phyloP scores from a whole-genome alignment of 2,888 invertebrate species.

The Acronicta alni region DNA sequence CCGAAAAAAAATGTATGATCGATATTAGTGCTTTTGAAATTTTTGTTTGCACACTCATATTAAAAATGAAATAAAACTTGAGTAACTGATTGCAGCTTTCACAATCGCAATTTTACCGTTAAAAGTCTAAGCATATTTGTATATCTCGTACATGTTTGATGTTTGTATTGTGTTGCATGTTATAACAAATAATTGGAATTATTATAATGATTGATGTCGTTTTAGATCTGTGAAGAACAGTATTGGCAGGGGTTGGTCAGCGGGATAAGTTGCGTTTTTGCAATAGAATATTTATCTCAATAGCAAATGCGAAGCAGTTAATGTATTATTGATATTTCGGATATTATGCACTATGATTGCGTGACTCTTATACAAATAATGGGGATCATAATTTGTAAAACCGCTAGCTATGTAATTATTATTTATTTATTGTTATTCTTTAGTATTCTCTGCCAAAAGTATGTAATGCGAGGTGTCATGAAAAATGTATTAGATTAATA shows the following conservation, averaged over 20 bases:
- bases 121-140: neutral
- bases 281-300: neutral
- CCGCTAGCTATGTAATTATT: neutral
- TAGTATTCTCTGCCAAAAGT: too few species aligned
- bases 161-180: neutral
- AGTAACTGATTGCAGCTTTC: neutral
- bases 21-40: too few species aligned
- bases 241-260: neutral
- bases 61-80: too few species aligned
- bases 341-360: too few species aligned
- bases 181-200: neutral
- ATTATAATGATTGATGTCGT: neutral
- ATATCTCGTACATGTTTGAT: neutral
- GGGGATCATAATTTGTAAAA: too few species aligned
- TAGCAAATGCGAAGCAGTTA: neutral
- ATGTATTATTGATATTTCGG: neutral
- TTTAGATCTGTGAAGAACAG: neutral
- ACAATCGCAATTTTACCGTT: too few species aligned
- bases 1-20: too few species aligned
- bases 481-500: too few species aligned
- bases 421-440: neutral
- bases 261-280: neutral
- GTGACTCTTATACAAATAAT: neutral
- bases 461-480: too few species aligned
- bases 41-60: too few species aligned